Conservation (phyloP, 2,888 invertebrate species). For the Yponomeuta plumbellus region DNA sequence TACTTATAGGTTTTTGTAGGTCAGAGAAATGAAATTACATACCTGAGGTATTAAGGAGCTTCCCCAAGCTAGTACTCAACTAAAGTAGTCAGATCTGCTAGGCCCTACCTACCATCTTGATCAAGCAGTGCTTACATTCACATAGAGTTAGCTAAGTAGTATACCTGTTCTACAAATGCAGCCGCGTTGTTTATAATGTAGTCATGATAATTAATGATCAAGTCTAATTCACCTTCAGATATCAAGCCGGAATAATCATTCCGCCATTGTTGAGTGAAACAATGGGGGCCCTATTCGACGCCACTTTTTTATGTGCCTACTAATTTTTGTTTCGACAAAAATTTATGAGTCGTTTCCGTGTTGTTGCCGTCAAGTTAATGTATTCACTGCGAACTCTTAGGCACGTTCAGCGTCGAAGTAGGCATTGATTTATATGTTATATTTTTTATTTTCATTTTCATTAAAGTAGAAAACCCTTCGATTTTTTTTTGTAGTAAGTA, state of each 20-base stretch:
- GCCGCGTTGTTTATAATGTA: slow-evolving; percentile 32
- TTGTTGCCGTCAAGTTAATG: background rate
- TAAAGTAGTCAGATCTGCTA: background rate
- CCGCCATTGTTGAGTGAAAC: slow-evolving; percentile 31
- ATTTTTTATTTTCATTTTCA: no score
- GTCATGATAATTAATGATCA: slow-evolving; percentile 57
- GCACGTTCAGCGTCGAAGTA: background rate
- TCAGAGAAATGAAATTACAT: no score
- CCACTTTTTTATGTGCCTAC: slow-evolving; percentile 21
- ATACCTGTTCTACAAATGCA: background rate
- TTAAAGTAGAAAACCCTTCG: no score
- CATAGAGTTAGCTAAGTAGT: background rate
- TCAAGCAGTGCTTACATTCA: background rate
- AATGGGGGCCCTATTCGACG: slow-evolving; percentile 36
- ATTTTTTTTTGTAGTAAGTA: no score
- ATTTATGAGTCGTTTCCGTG: slow-evolving; percentile 28
- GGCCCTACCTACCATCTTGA: background rate
- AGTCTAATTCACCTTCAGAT: slow-evolving; percentile 38
- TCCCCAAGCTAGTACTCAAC: no score
- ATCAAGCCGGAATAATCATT: slow-evolving; percentile 38
- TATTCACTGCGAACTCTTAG: background rate
- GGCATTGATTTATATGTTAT: background rate
- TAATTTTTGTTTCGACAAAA: slow-evolving; percentile 35
- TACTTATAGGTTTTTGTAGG: no score
- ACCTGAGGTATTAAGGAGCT: no score